These are phyloP conservation scores for Heterochromis multidens DNA, from an alignment of 2,113 vertebrate genomes.

Conservation along the genomic window DNA sequence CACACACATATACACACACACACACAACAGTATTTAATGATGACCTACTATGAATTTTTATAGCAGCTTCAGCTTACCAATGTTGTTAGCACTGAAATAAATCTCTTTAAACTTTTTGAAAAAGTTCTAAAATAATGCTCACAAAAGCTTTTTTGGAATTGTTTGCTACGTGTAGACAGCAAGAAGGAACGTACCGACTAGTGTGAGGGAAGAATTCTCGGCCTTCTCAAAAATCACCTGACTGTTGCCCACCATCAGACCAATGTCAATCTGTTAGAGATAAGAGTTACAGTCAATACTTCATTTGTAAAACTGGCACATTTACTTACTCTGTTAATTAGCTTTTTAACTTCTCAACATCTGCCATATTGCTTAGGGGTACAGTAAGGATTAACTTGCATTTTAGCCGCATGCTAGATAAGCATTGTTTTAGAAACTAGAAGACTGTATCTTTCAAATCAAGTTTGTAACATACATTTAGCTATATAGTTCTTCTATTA, in stretches of 20 bases:
- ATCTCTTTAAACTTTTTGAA: background rate
- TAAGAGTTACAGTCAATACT: background rate
- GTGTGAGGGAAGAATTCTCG: constrained; percentile 91
- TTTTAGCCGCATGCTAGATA: background rate
- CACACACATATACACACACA: too few relatives aligned
- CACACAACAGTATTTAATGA: too few relatives aligned
- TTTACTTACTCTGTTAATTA: too few relatives aligned
- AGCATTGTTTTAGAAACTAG: background rate
- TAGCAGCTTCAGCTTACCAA: background rate
- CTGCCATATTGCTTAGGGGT: background rate
- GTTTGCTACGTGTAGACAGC: background rate
- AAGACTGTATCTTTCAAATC: background rate
- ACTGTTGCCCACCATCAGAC: constrained; percentile 93
- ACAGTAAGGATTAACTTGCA: background rate
- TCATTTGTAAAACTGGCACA: background rate
- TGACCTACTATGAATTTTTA: background rate
- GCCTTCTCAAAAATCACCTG: constrained; percentile 98
- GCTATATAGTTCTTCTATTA: background rate
- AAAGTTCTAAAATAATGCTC: background rate
- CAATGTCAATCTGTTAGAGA: constrained; percentile 85
- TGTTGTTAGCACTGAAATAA: background rate
- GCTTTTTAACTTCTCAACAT: too few relatives aligned
- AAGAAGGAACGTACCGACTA: constrained; percentile 73
- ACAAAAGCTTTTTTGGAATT: background rate
- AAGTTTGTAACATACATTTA: background rate